These are phyloP conservation scores for Blennius ocellaris DNA, from an alignment of 2,113 vertebrate genomes.

Conservation along the genomic window DNA sequence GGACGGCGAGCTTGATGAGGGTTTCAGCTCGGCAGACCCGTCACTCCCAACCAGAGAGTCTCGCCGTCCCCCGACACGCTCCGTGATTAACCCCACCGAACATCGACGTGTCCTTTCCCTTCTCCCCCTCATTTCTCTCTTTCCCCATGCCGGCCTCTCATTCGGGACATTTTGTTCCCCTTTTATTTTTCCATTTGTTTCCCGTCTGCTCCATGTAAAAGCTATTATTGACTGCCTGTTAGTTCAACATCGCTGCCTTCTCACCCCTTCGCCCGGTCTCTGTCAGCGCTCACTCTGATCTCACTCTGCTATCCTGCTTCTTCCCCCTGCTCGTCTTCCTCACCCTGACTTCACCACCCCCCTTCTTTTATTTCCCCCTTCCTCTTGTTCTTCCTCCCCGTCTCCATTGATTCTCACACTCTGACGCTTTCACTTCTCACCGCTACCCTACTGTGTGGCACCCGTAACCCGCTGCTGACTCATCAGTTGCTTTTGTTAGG, in stretches of 20 bases:
- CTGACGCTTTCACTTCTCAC: constrained; percentile 51
- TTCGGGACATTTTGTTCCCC: constrained; percentile 1
- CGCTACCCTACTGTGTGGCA: constrained; percentile 25
- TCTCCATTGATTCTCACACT: constrained; percentile 36
- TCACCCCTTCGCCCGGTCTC: not conserved
- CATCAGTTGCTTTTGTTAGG: constrained; percentile 39
- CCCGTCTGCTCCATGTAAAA: constrained; percentile 28
- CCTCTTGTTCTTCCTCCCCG: constrained; percentile 13
- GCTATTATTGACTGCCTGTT: constrained; percentile 31
- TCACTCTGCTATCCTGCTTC: constrained; percentile 22
- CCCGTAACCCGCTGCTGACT: constrained; percentile 50
- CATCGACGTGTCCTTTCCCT: constrained; percentile 30
- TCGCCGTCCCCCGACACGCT: constrained; percentile 60
- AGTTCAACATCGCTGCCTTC: constrained; percentile 24
- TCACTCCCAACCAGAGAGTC: constrained; percentile 65
- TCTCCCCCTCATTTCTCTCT: constrained; percentile 32
- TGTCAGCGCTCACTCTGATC: constrained; percentile 44
- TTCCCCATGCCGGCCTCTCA: constrained; percentile 21
- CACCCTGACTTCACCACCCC: constrained; percentile 55
- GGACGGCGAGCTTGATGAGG: constrained; percentile 57
- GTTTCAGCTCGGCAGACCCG: constrained; percentile 67
- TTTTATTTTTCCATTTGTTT: constrained; percentile 40
- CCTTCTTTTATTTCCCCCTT: constrained; percentile 8
- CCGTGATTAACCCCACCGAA: constrained; percentile 63
- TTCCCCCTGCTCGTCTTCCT: constrained; percentile 1